These are phyloP conservation scores for Himalopsyche japonica DNA, from an alignment of 2,888 invertebrate species.

Conservation along the genomic window DNA sequence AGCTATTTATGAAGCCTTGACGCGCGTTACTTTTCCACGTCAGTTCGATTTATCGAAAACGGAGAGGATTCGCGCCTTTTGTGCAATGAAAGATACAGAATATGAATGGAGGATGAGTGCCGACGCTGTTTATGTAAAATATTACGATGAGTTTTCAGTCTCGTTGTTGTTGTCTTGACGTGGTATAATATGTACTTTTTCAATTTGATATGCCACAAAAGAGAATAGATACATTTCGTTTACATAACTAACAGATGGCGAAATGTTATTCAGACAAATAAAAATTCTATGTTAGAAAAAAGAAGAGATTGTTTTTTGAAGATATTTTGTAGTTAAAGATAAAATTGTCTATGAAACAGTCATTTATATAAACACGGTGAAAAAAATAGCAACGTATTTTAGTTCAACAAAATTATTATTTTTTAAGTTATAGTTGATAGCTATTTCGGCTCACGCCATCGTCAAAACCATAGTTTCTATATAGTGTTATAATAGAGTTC, in stretches of 20 bases:
- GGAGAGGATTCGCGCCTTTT: neutral
- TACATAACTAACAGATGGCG: neutral
- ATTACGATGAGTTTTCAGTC: neutral
- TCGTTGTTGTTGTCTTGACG: neutral
- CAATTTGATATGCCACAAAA: neutral
- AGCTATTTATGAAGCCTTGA: constrained; percentile 25
- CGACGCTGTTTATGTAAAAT: neutral
- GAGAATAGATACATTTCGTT: neutral
- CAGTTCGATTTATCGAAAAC: constrained; percentile 12
- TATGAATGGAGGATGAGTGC: neutral
- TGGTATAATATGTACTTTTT: neutral
- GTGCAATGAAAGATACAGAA: neutral
- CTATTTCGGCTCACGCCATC: too few species aligned
- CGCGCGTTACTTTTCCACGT: neutral
- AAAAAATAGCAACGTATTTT: too few species aligned
- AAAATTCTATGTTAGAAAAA: too few species aligned
- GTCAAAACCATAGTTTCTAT: too few species aligned
- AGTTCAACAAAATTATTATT: too few species aligned
- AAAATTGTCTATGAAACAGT: too few species aligned
- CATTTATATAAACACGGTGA: too few species aligned
- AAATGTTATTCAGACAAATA: neutral
- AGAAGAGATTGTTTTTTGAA: too few species aligned
- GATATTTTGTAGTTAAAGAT: too few species aligned
- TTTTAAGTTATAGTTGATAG: too few species aligned
- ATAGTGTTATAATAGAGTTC: too few species aligned